Evolutionary conservation across 2,888 invertebrate species (phyloP).

Genomic region (Cryptus viduatorius): DNA sequence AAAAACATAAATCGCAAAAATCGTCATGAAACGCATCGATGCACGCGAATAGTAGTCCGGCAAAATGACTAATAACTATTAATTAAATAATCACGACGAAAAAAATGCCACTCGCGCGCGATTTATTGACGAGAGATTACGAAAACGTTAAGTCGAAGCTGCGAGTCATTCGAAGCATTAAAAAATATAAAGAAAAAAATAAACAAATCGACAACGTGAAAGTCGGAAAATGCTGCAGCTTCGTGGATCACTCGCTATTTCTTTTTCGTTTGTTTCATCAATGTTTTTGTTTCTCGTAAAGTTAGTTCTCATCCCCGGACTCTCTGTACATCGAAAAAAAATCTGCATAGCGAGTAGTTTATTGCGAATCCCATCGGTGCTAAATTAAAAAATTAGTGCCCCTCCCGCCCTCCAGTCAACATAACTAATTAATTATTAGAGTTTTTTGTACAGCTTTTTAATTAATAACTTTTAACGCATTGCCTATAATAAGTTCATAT

Average conservation of each 20-base stretch:
- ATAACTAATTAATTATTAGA: conserved; percentile 77
- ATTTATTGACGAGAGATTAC: conserved; percentile 40
- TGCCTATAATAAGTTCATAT: conserved; percentile 74
- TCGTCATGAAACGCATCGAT: conserved; percentile 56
- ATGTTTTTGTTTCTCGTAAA: conserved; percentile 24
- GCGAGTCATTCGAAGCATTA: conserved; percentile 24
- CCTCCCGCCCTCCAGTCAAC: conserved; percentile 72
- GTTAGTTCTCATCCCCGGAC: conserved; percentile 19
- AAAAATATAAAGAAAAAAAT: background rate
- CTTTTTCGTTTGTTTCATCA: conserved; percentile 15
- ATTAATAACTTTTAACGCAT: conserved; percentile 77
- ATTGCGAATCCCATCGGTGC: conserved; percentile 76
- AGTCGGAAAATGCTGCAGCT: conserved; percentile 20
- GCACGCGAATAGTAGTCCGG: conserved; percentile 64
- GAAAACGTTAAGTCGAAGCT: conserved; percentile 27
- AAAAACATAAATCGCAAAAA: conserved; percentile 40
- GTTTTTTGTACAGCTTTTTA: conserved; percentile 83
- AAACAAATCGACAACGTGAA: conserved; percentile 21
- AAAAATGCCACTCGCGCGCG: conserved; percentile 35
- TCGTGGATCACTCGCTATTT: conserved; percentile 1
- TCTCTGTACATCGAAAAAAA: conserved; percentile 24
- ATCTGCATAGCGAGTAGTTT: conserved; percentile 53
- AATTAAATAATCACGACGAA: conserved; percentile 28
- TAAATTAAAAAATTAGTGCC: conserved; percentile 74
- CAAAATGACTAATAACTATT: conserved; percentile 59